Percentiles rank a stretch among this genome's conserved stretches.
phyloP scores from a whole-genome alignment of 2,797 vertebrate species.

The Sebastes iracundus region DNA sequence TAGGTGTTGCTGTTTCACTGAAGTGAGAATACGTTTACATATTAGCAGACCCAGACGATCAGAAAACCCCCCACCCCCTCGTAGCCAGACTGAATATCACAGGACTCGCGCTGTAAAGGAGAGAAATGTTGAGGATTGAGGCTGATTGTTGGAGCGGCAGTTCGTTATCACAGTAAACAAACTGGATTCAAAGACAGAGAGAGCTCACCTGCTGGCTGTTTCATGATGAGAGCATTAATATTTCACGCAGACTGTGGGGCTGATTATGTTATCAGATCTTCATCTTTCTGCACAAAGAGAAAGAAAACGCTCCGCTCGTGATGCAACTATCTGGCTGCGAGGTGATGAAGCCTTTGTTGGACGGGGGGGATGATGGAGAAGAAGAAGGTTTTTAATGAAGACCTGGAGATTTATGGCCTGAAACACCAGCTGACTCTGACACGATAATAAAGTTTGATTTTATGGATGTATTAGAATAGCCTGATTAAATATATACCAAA shows the following conservation, averaged over 20 bases:
- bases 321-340: not conserved
- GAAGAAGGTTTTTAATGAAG: not conserved
- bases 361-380: not conserved
- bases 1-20: too few relatives aligned
- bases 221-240: not conserved
- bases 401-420: not conserved
- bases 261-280: not conserved
- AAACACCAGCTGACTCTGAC: too few relatives aligned
- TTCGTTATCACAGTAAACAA: not conserved
- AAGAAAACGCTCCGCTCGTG: not conserved
- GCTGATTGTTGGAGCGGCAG: not conserved
- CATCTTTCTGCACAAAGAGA: not conserved
- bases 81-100: not conserved
- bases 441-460: not conserved
- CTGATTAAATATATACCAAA: too few relatives aligned
- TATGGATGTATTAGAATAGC: not conserved
- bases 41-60: not conserved
- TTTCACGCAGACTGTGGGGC: not conserved
- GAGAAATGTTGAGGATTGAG: not conserved
- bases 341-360: not conserved
- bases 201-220: not conserved
- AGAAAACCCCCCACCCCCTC: too few relatives aligned
- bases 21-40: too few relatives aligned
- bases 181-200: not conserved
- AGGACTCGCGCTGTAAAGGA: not conserved